These are phyloP conservation scores for Sminthurinus signatus DNA, from an alignment of 1,140 invertebrate genomes.

Conservation along the genomic window DNA sequence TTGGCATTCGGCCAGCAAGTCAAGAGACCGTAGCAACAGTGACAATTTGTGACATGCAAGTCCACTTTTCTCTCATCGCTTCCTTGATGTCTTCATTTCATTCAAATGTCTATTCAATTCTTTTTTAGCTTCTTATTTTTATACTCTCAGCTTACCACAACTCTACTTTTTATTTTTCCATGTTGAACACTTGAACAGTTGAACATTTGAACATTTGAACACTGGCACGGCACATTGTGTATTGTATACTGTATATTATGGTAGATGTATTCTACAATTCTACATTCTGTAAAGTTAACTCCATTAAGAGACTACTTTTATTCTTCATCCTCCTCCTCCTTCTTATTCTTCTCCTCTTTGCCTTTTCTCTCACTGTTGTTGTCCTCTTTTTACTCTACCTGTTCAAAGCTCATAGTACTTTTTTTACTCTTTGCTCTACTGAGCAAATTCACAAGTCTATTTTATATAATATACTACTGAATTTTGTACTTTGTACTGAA, in stretches of 20 bases:
- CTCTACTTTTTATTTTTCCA: too few species aligned
- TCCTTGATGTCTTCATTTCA: conserved; percentile 8
- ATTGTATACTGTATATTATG: too few species aligned
- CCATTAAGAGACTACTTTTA: too few species aligned
- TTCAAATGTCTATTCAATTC: conserved; percentile 8
- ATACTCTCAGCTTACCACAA: conserved; percentile 5
- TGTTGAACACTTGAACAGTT: too few species aligned
- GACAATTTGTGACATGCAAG: conserved; percentile 22
- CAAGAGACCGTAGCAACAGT: conserved; percentile 19
- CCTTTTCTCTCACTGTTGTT: too few species aligned
- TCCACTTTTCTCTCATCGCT: conserved; percentile 12
- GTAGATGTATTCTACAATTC: too few species aligned
- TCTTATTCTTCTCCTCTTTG: too few species aligned
- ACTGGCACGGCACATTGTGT: too few species aligned
- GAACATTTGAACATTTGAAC: too few species aligned
- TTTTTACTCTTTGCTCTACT: neutral
- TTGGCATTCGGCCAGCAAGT: conserved; percentile 18
- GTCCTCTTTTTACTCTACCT: neutral
- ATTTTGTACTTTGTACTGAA: too few species aligned
- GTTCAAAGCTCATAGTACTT: neutral
- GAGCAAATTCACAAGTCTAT: neutral
- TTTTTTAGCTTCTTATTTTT: conserved; percentile 11
- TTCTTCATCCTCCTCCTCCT: neutral
- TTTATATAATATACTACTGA: too few species aligned
- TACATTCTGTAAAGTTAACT: too few species aligned